Percentiles rank a stretch among this genome's conserved stretches.
These are phyloP conservation scores for Baronia brevicornis DNA, from an alignment of 2,888 invertebrate genomes.

Conservation along the genomic window DNA sequence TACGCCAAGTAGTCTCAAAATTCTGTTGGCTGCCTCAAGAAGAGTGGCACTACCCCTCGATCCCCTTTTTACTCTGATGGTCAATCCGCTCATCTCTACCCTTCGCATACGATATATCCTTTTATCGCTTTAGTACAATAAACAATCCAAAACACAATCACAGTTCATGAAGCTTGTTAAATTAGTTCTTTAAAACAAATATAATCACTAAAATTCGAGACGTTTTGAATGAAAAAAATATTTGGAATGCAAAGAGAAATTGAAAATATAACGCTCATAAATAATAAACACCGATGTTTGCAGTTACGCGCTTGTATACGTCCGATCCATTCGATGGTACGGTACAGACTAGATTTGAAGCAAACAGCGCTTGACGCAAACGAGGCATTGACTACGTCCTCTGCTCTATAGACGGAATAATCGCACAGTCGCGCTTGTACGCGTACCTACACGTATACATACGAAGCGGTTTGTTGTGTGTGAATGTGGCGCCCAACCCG, in stretches of 20 bases:
- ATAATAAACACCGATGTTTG: conserved; percentile 37
- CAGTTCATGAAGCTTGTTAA: conserved; percentile 53
- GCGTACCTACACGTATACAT: no score
- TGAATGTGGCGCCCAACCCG: conserved; percentile 30
- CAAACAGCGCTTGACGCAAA: conserved; percentile 40
- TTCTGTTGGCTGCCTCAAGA: conserved; percentile 72
- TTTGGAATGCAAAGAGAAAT: conserved; percentile 42
- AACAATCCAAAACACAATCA: conserved; percentile 57
- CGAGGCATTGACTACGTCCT: conserved; percentile 53
- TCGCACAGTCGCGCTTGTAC: conserved; percentile 44
- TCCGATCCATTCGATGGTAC: conserved; percentile 47
- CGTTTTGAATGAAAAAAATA: conserved; percentile 12
- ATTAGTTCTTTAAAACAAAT: conserved; percentile 24
- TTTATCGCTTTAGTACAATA: conserved; percentile 57
- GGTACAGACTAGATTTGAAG: conserved; percentile 53
- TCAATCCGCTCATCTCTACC: conserved; percentile 74
- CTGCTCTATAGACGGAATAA: conserved; percentile 66
- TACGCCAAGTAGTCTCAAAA: conserved; percentile 70
- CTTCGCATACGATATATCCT: conserved; percentile 51
- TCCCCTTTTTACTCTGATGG: conserved; percentile 72
- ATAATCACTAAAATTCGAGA: conserved; percentile 24
- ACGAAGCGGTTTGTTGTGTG: conserved; percentile 27
- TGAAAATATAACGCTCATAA: conserved; percentile 33
- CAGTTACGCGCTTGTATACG: conserved; percentile 34
- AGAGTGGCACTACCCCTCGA: conserved; percentile 74